Evolutionary conservation across 2,113 vertebrate species (phyloP), one percentile per base, ranked within the genome.

Genomic region (Phoxinus phoxinus): DNA sequence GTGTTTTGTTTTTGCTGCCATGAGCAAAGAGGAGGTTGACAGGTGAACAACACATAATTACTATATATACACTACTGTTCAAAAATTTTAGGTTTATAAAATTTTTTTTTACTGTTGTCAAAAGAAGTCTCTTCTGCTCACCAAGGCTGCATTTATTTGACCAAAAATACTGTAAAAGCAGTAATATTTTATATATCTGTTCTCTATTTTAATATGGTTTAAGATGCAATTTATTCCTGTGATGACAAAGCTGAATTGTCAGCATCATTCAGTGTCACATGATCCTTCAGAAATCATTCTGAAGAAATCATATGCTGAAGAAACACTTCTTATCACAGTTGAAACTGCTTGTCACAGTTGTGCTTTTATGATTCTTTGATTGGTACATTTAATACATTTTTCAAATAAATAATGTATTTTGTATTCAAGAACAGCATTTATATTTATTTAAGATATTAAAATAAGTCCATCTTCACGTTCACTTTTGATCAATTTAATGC

Each of bases 21-120:
- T 99, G 98, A 97, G 96, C 91, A 96, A 98, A 90, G 92, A 97
- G 76, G 96, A 99, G 83, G 96, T 99, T 2, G 97, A 98, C 95
- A 96, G 95, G 98, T 99, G 87, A 90, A 69, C 59, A 80, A 27
- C 56, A 59, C 19, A 63, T n/a, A 63, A 80, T 41, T 19, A n/a
- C 5, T 35, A 32, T n/a, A 44, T 6, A 19, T 51, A 11, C 1
- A 81, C 17, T 71, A 37, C 9, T 6, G 4, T 37, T 78, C 8
- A 21, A 69, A 72, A 3, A 10, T 72, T 44, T n/a, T 19, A 11
- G 23, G 11, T 44, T 19, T 19, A 6, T 21, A 21, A 69, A 17
- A 10, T 9, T 4, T 13, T 72, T 41, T 53, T 48, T 48, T 48
- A 48, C 46, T 48, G 13, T 48, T 48, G 46, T 15, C 46, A 48